Evolutionary conservation across 1,140 invertebrate species (phyloP).

Genomic region (Euura saliciscinereae): DNA sequence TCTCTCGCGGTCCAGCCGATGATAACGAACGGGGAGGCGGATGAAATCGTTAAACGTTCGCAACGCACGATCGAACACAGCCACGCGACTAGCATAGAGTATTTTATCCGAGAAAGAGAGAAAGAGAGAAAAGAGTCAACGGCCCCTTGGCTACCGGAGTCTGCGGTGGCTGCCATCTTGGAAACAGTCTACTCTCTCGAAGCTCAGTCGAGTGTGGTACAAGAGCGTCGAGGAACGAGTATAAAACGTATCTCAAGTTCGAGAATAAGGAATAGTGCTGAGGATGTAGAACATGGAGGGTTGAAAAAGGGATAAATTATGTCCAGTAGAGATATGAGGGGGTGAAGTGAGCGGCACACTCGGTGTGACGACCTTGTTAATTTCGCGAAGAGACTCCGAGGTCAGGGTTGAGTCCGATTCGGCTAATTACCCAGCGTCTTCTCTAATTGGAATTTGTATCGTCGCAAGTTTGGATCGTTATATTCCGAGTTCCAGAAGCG

Average conservation of each 20-base stretch:
- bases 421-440: neutral
- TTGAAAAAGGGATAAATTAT: no score
- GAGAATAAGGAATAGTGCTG: no score
- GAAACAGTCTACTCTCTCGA: neutral
- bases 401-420: neutral
- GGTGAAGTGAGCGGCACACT: no score
- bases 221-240: neutral
- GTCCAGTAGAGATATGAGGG: no score
- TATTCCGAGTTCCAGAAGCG: neutral
- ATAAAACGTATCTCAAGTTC: no score
- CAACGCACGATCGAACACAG: neutral
- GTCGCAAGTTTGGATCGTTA: neutral
- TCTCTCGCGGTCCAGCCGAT: neutral
- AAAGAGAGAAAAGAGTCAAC: no score
- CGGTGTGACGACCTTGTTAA: neutral
- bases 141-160: neutral
- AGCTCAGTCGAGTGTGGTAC: neutral
- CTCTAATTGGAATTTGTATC: neutral
- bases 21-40: neutral
- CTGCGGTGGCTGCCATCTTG: neutral
- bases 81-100: slow-evolving; percentile 2
- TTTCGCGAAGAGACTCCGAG: neutral
- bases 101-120: neutral
- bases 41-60: neutral
- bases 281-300: no score